Conservation (phyloP, 2,113 vertebrate species). For the Potamarius usumacintae region DNA sequence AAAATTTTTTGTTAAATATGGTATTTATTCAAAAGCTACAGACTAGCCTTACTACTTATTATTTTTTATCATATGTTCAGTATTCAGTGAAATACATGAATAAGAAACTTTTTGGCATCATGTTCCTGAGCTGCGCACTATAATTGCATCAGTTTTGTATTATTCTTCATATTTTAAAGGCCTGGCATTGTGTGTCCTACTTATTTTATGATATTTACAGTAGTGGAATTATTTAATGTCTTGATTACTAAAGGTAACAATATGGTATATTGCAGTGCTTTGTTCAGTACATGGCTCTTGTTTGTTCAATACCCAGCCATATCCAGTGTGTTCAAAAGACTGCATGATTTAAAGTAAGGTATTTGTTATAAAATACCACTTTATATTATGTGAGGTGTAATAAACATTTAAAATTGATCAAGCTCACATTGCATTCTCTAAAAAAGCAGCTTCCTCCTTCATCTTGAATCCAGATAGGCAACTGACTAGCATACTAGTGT, state of each 20-base stretch:
- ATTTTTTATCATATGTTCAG: not conserved
- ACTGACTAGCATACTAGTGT: not conserved
- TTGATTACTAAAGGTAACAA: not conserved
- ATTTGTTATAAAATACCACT: not conserved
- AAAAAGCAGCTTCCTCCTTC: not conserved
- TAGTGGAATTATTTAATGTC: not conserved
- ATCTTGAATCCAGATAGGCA: not conserved
- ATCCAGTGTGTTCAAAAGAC: not conserved
- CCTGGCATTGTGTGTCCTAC: not conserved
- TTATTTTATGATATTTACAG: not conserved
- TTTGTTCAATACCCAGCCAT: too few species aligned
- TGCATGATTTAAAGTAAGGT: not conserved
- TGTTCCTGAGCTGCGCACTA: not conserved
- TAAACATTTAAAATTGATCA: not conserved
- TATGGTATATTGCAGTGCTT: not conserved
- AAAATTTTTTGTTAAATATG: slow-evolving; percentile 18
- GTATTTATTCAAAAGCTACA: not conserved
- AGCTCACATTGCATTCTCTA: not conserved
- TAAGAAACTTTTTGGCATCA: not conserved
- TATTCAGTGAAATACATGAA: not conserved
- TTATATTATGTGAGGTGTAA: not conserved
- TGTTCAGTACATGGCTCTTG: not conserved
- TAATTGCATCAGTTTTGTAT: not conserved
- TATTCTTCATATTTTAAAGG: not conserved
- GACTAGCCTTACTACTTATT: not conserved